Conservation (phyloP, 2,113 vertebrate genomes). For the Cavia aperea region DNA sequence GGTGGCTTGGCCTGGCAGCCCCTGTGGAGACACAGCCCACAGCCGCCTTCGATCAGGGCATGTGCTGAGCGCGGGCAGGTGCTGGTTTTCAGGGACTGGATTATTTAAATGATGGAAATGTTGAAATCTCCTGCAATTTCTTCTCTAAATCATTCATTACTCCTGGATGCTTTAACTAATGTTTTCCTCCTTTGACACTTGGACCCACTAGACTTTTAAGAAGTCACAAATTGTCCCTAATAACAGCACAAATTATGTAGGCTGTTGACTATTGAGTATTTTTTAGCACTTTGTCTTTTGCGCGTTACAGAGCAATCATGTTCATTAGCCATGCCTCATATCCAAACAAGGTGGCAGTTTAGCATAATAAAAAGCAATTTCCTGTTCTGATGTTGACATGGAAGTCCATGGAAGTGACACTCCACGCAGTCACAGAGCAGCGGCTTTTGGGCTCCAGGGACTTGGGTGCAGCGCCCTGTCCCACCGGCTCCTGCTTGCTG, state of each 20-base stretch:
- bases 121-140: background rate
- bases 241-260: slow-evolving; percentile 50
- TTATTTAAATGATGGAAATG: background rate
- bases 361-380: slow-evolving; percentile 63
- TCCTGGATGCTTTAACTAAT: slow-evolving; percentile 51
- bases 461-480: background rate
- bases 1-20: too few species aligned
- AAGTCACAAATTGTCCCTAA: slow-evolving; percentile 68
- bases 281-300: slow-evolving; percentile 32
- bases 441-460: background rate
- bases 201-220: slow-evolving; percentile 59
- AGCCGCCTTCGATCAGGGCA: rapidly evolving
- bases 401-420: background rate
- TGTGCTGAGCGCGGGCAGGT: rapidly evolving
- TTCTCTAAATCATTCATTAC: slow-evolving; percentile 21
- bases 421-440: background rate
- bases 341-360: slow-evolving; percentile 47
- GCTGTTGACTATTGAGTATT: slow-evolving; percentile 29
- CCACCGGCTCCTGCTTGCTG: rapidly evolving
- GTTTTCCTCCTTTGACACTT: slow-evolving; percentile 63
- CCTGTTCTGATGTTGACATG: background rate
- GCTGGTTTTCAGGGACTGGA: background rate
- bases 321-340: slow-evolving; percentile 50
- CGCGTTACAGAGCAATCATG: slow-evolving; percentile 24
- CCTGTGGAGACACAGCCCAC: background rate